Conservation (phyloP, 2,797 vertebrate species). For the Allobates femoralis region DNA sequence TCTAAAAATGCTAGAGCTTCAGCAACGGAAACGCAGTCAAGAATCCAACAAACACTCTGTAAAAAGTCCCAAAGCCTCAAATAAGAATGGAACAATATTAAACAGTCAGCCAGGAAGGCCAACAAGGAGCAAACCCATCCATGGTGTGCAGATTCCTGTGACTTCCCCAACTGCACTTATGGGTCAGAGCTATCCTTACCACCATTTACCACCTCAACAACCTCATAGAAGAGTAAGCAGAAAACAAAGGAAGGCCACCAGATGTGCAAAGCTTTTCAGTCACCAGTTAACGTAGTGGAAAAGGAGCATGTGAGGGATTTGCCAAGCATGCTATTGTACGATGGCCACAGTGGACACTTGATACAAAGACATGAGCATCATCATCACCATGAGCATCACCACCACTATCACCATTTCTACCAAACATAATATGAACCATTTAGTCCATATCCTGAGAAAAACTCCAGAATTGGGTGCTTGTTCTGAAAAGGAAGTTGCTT, state of each 20-base stretch:
- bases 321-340: constrained; percentile 89
- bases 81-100: constrained; percentile 75
- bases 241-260: constrained; percentile 86
- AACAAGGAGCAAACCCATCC: constrained; percentile 79
- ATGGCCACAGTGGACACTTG: constrained; percentile 89
- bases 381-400: constrained; percentile 97
- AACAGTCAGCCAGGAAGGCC: constrained; percentile 81
- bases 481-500: constrained; percentile 69
- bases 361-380: constrained; percentile 97
- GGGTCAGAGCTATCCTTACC: constrained; percentile 79
- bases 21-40: constrained; percentile 78
- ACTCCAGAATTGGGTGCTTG: constrained; percentile 8
- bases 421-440: constrained; percentile 83
- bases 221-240: constrained; percentile 94
- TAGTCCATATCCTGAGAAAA: constrained; percentile 15
- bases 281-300: constrained; percentile 80
- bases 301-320: constrained; percentile 90
- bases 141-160: constrained; percentile 70
- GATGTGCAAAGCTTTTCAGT: constrained; percentile 82
- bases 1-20: constrained; percentile 77
- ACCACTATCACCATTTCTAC: constrained; percentile 99
- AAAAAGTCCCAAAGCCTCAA: constrained; percentile 86
- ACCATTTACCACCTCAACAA: constrained; percentile 84
- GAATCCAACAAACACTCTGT: constrained; percentile 81
- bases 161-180: constrained; percentile 80